phyloP scores from a whole-genome alignment of 2,113 vertebrate genomes.

The Gorsachius goisagi region DNA sequence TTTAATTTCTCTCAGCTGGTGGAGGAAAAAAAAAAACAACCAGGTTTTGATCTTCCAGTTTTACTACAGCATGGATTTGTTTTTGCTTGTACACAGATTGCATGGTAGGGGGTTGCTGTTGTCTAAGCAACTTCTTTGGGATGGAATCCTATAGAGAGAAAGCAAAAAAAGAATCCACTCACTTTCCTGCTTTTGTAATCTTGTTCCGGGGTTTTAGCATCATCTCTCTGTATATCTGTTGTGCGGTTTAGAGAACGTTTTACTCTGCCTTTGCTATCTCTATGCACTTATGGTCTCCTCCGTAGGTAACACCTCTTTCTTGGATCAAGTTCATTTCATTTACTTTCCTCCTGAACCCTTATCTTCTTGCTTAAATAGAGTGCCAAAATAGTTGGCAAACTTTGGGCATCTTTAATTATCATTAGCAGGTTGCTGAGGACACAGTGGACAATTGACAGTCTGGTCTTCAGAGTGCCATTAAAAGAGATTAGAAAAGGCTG shows the following conservation, averaged over 20 bases:
- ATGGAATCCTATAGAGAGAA: slow-evolving; percentile 27
- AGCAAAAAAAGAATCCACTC: not conserved
- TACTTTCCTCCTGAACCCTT: not conserved
- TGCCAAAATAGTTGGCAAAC: slow-evolving; percentile 52
- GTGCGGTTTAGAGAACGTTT: not conserved
- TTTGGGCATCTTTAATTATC: slow-evolving; percentile 56
- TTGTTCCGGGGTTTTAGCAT: slow-evolving; percentile 31
- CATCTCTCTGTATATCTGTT: not conserved
- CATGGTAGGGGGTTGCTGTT: not conserved
- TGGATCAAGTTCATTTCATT: not conserved
- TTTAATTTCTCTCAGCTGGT: not conserved
- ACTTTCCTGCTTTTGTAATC: slow-evolving; percentile 12
- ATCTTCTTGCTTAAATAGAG: slow-evolving; percentile 26
- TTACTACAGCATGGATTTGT: not conserved
- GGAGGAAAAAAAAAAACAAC: not conserved
- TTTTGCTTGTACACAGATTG: not conserved
- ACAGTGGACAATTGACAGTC: slow-evolving; percentile 26
- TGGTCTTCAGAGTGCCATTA: slow-evolving; percentile 49
- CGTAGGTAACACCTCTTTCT: not conserved
- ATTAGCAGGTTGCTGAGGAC: slow-evolving; percentile 55
- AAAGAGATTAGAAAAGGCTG: slow-evolving; percentile 60
- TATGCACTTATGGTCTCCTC: not conserved
- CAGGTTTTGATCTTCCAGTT: not conserved
- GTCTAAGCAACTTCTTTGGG: slow-evolving; percentile 37
- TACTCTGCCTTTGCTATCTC: slow-evolving; percentile 1